A percentile compares a stretch with the other conserved stretches of the same genome.
These are phyloP conservation scores for Cuniculus paca DNA, from an alignment of 2,797 vertebrate genomes.

Conservation along the genomic window DNA sequence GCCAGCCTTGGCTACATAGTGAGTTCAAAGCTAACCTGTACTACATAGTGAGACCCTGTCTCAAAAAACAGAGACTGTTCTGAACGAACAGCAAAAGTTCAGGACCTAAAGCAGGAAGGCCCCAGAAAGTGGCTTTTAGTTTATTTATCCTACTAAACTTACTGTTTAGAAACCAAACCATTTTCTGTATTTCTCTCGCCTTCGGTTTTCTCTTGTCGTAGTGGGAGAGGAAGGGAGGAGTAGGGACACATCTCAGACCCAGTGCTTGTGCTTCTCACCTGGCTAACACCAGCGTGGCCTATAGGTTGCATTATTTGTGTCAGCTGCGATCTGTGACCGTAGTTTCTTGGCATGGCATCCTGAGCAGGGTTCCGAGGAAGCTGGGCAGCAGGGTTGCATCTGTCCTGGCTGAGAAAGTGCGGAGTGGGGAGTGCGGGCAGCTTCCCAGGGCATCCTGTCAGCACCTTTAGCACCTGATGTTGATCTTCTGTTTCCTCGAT, in stretches of 20 bases:
- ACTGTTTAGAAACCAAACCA: not conserved
- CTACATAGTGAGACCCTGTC: not conserved
- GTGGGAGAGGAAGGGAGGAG: constrained; percentile 6
- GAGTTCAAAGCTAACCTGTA: not conserved
- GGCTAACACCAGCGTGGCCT: not conserved
- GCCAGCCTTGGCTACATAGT: not conserved
- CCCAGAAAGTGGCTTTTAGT: not conserved
- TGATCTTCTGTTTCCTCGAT: not conserved
- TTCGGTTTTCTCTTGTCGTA: not conserved
- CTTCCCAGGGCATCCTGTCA: not conserved
- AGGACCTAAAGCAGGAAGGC: not conserved
- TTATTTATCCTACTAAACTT: not conserved
- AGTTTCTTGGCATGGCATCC: constrained; percentile 36
- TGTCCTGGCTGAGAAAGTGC: constrained; percentile 33
- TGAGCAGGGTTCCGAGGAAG: constrained; percentile 57
- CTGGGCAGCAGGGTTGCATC: constrained; percentile 31
- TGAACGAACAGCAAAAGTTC: not conserved
- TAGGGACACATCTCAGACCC: not conserved
- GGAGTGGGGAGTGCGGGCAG: not conserved
- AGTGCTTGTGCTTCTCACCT: not conserved
- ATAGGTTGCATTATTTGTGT: not conserved
- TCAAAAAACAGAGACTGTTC: not conserved
- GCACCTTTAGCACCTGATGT: not conserved
- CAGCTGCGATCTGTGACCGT: constrained; percentile 28
- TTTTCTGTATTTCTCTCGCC: not conserved